Base-by-base conservation (phyloP, 2,797 vertebrate species). In the Gymnopithys bicolor region DNA sequence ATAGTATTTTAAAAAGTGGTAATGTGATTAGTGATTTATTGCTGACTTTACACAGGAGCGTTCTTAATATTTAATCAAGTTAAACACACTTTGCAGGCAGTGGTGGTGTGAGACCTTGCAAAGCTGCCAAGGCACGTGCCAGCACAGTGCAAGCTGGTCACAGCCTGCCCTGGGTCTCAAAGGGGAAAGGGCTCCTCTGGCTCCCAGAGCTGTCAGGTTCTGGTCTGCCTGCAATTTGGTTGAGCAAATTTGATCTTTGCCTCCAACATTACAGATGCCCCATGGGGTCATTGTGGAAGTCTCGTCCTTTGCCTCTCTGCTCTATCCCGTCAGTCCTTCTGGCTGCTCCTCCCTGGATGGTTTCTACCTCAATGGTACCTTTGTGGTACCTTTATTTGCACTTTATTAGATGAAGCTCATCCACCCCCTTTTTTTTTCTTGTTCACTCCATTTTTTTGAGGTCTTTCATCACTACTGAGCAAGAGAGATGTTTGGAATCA, bases 51-150 rank as follows among this genome's bases (percentile, higher is more conserved):
- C 75, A 37, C 48, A 51, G 71, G 74, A 89, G 43, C 2, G 0
- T 59, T 78, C 84, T 93, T 92, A 95, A 93, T 94, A 85, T 94
- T 95, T 95, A 92, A 95, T 95, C 60, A 71, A 87, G 71, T 87
- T 94, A 95, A 92, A 94, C 62, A 79, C 74, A n/a, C 60, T 85
- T 45, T 74, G 93, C 32, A 41, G 43, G 13, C 49, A 14, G 52
- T 1, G 39, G 1, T 39, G 67, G 35, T 67, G 48, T n/a, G 33
- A 46, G 73, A 30, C 33, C 62, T 55, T 23, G 49, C 76, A 12
- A 16, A 43, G 48, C 75, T 41, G 11, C 49, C 21, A 2, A 1
- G 2, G 46, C 35, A 9, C 0, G 0, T 11, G 55, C 46, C 67
- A 66, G 68, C 10, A 3, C 33, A 4, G 4, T 8, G 55, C 46